A percentile compares a stretch with the other conserved stretches of the same genome.
Conservation (phyloP, 2,797 vertebrate genomes). For the Heliangelus exortis region DNA sequence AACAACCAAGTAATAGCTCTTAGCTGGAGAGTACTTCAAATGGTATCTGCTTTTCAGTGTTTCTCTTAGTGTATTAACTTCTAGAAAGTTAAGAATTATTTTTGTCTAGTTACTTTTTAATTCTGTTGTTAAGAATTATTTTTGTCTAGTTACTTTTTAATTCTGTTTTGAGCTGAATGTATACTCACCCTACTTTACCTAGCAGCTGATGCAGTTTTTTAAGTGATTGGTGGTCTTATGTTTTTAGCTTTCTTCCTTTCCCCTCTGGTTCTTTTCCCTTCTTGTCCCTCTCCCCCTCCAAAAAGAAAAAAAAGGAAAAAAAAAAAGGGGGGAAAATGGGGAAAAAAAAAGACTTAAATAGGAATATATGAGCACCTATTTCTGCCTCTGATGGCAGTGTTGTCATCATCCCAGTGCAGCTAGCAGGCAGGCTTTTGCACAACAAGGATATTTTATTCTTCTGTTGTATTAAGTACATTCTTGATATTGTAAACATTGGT, state of each 20-base stretch:
- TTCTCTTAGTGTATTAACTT: conserved; percentile 20
- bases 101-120: conserved; percentile 24
- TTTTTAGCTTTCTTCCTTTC: conserved; percentile 12
- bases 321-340: not conserved
- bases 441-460: not conserved
- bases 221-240: not conserved
- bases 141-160: conserved; percentile 24
- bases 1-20: not conserved
- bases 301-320: not conserved
- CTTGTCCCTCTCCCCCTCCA: not conserved
- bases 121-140: conserved; percentile 36
- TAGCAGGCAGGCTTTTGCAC: not conserved
- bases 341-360: not conserved
- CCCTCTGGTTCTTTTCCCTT: not conserved
- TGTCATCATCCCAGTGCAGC: not conserved
- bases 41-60: not conserved
- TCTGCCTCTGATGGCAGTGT: not conserved
- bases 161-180: conserved; percentile 17
- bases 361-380: not conserved
- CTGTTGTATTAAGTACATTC: not conserved
- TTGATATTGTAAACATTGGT: not conserved
- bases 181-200: not conserved
- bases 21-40: conserved; percentile 45
- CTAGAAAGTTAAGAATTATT: conserved; percentile 30
- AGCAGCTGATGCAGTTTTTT: conserved; percentile 10